These are phyloP conservation scores for Eulacestoma nigropectus DNA, from an alignment of 2,113 vertebrate species.

Conservation along the genomic window DNA sequence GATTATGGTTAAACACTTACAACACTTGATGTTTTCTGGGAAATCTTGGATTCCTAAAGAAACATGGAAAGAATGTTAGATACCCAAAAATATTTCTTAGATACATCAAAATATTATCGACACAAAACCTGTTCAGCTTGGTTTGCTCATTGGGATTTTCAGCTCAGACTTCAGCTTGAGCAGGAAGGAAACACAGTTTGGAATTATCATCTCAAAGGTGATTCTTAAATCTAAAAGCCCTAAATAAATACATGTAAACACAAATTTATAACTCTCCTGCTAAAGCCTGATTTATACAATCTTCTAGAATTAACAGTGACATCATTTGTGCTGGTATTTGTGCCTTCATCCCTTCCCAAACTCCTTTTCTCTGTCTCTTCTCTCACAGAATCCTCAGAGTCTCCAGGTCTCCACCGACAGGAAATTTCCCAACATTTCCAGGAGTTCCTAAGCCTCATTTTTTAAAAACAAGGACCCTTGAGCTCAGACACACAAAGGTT, in stretches of 20 bases:
- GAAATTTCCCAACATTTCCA: not conserved
- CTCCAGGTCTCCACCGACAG: not conserved
- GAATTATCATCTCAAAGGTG: not conserved
- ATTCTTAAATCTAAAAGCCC: not conserved
- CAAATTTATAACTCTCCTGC: too few species aligned
- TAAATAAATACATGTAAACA: not conserved
- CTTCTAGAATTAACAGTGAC: not conserved
- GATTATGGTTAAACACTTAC: conserved; percentile 97
- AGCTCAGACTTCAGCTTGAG: not conserved
- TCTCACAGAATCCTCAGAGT: not conserved
- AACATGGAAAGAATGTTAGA: not conserved
- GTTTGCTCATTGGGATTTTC: not conserved
- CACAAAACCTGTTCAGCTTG: not conserved
- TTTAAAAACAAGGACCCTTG: not conserved
- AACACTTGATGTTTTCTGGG: conserved; percentile 98
- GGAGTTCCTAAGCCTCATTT: not conserved
- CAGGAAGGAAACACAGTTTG: not conserved
- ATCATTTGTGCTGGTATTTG: not conserved
- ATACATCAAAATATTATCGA: not conserved
- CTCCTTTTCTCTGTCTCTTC: not conserved
- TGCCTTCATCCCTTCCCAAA: not conserved
- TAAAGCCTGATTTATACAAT: not conserved
- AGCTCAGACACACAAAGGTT: not conserved
- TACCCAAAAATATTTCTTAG: not conserved
- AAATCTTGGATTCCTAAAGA: conserved; percentile 96